Conservation (phyloP, 2,113 vertebrate genomes). For the Poeciliopsis prolifica region DNA sequence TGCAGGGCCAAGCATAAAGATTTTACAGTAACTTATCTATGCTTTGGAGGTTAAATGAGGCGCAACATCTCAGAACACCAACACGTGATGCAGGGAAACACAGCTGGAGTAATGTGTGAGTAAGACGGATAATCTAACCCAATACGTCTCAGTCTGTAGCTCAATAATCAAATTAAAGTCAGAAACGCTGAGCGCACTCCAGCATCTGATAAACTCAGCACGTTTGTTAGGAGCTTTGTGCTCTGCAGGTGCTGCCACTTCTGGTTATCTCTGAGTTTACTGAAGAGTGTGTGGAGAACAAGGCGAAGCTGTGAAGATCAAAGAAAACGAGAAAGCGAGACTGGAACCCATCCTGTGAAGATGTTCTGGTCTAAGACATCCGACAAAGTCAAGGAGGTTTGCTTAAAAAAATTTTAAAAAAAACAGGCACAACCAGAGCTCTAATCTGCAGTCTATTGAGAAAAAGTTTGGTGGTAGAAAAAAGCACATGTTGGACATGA, state of each 20-base stretch:
- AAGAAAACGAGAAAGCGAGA: conserved; percentile 6
- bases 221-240: conserved; percentile 36
- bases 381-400: neutral
- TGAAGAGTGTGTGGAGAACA: conserved; percentile 31
- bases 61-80: conserved; percentile 1
- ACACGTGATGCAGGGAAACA: conserved; percentile 10
- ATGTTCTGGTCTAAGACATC: conserved; percentile 2
- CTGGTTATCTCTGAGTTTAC: conserved; percentile 28
- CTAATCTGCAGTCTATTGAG: neutral
- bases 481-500: neutral
- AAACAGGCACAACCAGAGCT: too few relatives aligned
- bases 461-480: neutral
- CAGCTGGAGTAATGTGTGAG: conserved; percentile 4
- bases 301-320: conserved; percentile 20
- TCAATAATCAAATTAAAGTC: conserved; percentile 30
- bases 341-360: conserved; percentile 11
- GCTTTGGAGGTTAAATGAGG: neutral
- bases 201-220: conserved; percentile 24
- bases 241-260: conserved; percentile 47
- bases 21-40: conserved; percentile 1
- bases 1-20: neutral
- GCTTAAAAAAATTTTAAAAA: too few relatives aligned
- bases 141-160: neutral
- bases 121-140: conserved; percentile 15
- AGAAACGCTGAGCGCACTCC: conserved; percentile 19